Conservation (phyloP, 2,888 invertebrate genomes). For the Leptopilina syphax region DNA sequence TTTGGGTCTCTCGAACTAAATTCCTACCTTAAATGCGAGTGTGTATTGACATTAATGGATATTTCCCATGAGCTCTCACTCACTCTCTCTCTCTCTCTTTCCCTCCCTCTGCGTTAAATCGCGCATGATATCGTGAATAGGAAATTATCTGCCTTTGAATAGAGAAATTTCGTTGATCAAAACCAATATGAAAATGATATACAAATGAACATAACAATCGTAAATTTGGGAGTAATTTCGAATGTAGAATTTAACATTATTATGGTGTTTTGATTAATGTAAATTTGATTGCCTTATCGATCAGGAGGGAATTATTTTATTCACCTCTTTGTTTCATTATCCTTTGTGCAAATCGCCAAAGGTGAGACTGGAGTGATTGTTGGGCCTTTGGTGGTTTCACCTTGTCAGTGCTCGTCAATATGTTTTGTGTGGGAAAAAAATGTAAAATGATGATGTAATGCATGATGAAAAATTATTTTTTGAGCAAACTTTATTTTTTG, state of each 20-base stretch:
- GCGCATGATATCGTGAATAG: conserved; percentile 34
- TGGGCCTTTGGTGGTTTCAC: too few relatives aligned
- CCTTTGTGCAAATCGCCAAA: too few relatives aligned
- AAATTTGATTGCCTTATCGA: too few relatives aligned
- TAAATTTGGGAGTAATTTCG: background rate
- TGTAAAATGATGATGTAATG: too few relatives aligned
- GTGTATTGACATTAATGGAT: conserved; percentile 35
- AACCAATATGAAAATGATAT: conserved; percentile 19
- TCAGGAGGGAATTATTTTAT: too few relatives aligned
- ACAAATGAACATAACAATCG: background rate
- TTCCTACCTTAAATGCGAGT: conserved; percentile 26
- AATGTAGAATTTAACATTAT: background rate
- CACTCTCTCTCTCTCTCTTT: too few relatives aligned
- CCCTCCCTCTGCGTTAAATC: conserved; percentile 6
- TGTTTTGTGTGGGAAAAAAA: too few relatives aligned
- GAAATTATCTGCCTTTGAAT: conserved; percentile 24
- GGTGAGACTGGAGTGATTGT: too few relatives aligned
- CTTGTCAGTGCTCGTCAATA: too few relatives aligned
- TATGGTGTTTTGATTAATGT: background rate
- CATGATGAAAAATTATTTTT: too few relatives aligned
- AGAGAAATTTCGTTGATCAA: background rate
- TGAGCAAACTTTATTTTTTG: too few relatives aligned
- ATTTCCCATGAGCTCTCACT: conserved; percentile 32
- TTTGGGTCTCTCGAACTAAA: conserved; percentile 21
- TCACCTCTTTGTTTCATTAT: too few relatives aligned